Evolutionary conservation across 1,140 invertebrate genomes (phyloP).

Genomic region (Saccostrea cuccullata): DNA sequence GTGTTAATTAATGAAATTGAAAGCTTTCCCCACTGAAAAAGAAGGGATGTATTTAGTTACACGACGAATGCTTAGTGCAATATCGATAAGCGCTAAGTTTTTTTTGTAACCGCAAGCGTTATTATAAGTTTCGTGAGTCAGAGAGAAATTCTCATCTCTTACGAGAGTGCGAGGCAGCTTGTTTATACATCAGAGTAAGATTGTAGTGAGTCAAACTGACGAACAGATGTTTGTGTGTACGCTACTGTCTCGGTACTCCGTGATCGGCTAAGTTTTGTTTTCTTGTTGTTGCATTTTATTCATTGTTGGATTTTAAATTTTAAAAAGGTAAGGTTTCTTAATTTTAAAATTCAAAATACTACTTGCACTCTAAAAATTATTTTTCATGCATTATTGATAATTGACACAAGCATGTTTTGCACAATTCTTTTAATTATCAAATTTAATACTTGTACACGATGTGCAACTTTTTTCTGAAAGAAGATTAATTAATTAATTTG

Average conservation of each 20-base stretch:
- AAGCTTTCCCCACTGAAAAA: background rate
- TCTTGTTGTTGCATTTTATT: background rate
- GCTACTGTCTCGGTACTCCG: background rate
- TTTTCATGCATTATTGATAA: too few species aligned
- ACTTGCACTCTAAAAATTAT: too few species aligned
- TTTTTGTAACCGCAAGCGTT: conserved; percentile 16
- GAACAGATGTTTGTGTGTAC: background rate
- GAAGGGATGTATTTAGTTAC: background rate
- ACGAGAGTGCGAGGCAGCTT: background rate
- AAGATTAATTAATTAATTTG: too few species aligned
- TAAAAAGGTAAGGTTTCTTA: background rate
- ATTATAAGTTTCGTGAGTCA: conserved; percentile 28
- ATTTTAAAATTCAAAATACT: too few species aligned
- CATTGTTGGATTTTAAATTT: background rate
- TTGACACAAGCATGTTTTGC: too few species aligned
- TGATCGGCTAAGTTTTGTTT: background rate
- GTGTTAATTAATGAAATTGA: conserved; percentile 16
- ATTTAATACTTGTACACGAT: too few species aligned
- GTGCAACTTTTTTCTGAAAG: too few species aligned
- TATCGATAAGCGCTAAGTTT: conserved; percentile 21
- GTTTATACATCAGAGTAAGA: background rate
- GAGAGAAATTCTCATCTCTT: conserved; percentile 21
- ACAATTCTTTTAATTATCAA: too few species aligned
- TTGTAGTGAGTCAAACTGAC: background rate
- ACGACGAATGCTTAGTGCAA: background rate